Conservation (phyloP, 1,140 invertebrate genomes). For the Archegozetes longisetosus region DNA sequence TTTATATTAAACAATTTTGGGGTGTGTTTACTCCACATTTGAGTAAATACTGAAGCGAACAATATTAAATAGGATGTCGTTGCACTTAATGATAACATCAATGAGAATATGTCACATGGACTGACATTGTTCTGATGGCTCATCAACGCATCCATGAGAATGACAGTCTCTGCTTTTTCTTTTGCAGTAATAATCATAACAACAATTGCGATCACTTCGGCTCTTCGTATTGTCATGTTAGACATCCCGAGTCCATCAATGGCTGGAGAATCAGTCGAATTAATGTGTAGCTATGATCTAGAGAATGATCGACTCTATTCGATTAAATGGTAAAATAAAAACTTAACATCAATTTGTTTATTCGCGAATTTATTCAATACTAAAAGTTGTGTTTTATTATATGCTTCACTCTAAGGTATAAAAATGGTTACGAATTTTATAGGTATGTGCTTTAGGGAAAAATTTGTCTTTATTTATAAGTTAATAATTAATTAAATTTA, state of each 20-base stretch:
- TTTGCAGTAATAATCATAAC: background rate
- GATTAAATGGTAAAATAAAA: constrained; percentile 22
- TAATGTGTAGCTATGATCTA: constrained; percentile 23
- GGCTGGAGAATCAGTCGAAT: constrained; percentile 22
- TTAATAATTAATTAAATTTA: background rate
- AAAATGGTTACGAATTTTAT: constrained; percentile 13
- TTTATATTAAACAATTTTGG: background rate
- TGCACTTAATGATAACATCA: too few species aligned
- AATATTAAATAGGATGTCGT: too few species aligned
- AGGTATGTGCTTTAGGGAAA: background rate
- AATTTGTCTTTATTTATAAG: background rate
- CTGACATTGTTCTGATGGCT: background rate
- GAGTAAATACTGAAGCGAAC: too few species aligned
- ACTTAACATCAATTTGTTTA: background rate
- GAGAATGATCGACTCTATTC: constrained; percentile 23
- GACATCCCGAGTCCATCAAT: constrained; percentile 22
- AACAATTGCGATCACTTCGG: background rate
- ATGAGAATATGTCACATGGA: too few species aligned
- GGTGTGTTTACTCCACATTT: too few species aligned
- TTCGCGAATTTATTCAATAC: background rate
- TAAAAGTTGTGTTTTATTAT: background rate
- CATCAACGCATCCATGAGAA: background rate
- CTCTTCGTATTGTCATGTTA: constrained; percentile 15
- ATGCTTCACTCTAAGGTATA: background rate
- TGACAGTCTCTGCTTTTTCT: background rate